Percentiles rank a stretch among this genome's conserved stretches.
phyloP scores from a whole-genome alignment of 2,888 invertebrate species.

The Lycophotia porphyrea region DNA sequence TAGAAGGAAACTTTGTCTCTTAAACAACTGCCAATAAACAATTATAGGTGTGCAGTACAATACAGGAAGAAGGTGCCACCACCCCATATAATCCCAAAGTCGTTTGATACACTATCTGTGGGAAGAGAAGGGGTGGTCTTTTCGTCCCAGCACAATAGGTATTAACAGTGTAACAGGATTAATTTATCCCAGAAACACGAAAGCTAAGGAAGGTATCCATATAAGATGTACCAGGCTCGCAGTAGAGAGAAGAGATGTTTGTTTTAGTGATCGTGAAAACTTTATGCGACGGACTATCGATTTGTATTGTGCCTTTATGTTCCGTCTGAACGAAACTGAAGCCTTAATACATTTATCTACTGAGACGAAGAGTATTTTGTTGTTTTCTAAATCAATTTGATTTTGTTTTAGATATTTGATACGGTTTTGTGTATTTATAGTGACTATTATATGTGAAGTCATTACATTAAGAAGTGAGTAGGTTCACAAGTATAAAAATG shows the following conservation, averaged over 20 bases:
- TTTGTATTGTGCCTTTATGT: slow-evolving; percentile 52
- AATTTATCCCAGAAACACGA: slow-evolving; percentile 52
- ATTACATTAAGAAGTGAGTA: too few species aligned
- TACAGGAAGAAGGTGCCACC: slow-evolving; percentile 42
- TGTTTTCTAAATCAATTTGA: slow-evolving; percentile 13
- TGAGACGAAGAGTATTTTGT: slow-evolving; percentile 6
- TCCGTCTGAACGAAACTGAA: slow-evolving; percentile 27
- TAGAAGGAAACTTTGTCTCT: neutral
- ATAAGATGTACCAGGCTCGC: slow-evolving; percentile 47
- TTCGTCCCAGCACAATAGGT: slow-evolving; percentile 37
- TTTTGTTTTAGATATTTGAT: slow-evolving; percentile 4
- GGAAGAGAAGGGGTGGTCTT: slow-evolving; percentile 51
- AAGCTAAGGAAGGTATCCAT: slow-evolving; percentile 44
- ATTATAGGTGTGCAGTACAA: slow-evolving; percentile 21
- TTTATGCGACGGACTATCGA: slow-evolving; percentile 56
- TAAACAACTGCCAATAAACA: slow-evolving; percentile 26
- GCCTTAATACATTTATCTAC: slow-evolving; percentile 35
- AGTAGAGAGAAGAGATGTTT: slow-evolving; percentile 35
- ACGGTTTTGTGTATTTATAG: neutral
- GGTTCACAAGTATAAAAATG: neutral
- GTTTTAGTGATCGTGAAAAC: slow-evolving; percentile 61
- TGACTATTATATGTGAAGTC: neutral
- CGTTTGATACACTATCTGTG: slow-evolving; percentile 39
- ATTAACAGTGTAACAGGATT: slow-evolving; percentile 57
- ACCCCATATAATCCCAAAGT: slow-evolving; percentile 53